Conservation (phyloP, 1,140 invertebrate genomes). For the Lasioglossum albipes region DNA sequence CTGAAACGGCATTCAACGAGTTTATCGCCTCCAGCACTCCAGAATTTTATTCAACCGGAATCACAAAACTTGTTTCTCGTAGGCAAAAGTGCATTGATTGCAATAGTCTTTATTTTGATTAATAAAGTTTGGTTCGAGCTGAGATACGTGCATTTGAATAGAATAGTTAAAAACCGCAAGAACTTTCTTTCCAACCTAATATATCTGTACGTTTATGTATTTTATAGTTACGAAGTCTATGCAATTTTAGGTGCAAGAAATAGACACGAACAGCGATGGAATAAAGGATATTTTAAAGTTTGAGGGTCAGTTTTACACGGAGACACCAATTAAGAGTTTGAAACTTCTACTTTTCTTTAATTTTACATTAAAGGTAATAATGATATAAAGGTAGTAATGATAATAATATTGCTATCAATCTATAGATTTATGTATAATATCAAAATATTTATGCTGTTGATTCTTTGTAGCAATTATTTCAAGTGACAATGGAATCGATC, state of each 20-base stretch:
- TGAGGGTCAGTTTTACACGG: slow-evolving; percentile 76
- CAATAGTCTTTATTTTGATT: too few species aligned
- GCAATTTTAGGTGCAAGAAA: slow-evolving; percentile 80
- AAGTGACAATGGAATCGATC: slow-evolving; percentile 78
- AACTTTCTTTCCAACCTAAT: too few species aligned
- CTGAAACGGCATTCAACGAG: too few species aligned
- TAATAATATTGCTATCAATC: background rate
- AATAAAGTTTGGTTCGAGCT: too few species aligned
- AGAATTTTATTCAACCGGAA: too few species aligned
- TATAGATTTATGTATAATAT: background rate
- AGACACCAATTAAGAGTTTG: slow-evolving; percentile 77
- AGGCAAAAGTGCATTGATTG: too few species aligned
- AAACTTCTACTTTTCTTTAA: slow-evolving; percentile 83
- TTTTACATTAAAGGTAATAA: slow-evolving; percentile 80
- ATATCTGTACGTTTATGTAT: background rate
- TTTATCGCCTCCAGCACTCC: too few species aligned
- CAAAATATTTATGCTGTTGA: slow-evolving; percentile 7
- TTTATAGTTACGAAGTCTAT: slow-evolving; percentile 13
- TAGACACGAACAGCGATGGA: slow-evolving; percentile 81
- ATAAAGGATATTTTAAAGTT: slow-evolving; percentile 80
- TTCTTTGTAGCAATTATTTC: slow-evolving; percentile 67
- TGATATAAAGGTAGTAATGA: too few species aligned
- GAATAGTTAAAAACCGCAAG: too few species aligned
- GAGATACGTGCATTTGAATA: too few species aligned
- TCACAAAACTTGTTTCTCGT: too few species aligned